phyloP scores from a whole-genome alignment of 2,888 invertebrate species.

The Melikaiella ostensackeni region DNA sequence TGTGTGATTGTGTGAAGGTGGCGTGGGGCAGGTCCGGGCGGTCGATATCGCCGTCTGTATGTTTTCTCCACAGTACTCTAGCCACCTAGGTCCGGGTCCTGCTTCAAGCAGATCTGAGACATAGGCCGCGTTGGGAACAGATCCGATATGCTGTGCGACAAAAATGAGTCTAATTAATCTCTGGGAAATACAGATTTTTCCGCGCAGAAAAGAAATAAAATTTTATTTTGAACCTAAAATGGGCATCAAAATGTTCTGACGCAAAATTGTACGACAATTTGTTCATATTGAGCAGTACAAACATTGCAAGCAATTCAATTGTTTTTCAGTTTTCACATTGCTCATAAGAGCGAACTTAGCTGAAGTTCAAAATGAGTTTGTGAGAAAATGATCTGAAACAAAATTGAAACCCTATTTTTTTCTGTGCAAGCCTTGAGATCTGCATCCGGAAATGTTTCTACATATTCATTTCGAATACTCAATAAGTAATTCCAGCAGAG shows the following conservation, averaged over 20 bases:
- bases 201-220: too few species aligned
- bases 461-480: background rate
- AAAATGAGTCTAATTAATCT: background rate
- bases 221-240: too few species aligned
- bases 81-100: slow-evolving; percentile 74
- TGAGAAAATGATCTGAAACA: too few species aligned
- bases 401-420: too few species aligned
- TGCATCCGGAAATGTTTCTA: background rate
- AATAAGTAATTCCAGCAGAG: background rate
- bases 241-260: too few species aligned
- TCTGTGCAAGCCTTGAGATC: background rate
- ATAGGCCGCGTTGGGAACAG: background rate
- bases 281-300: too few species aligned
- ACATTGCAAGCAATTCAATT: too few species aligned
- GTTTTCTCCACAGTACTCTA: slow-evolving; percentile 71
- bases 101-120: slow-evolving; percentile 46
- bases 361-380: too few species aligned
- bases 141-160: background rate
- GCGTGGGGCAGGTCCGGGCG: slow-evolving; percentile 80
- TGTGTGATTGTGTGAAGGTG: slow-evolving; percentile 74
- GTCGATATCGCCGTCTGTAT: slow-evolving; percentile 84
- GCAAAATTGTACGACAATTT: too few species aligned
- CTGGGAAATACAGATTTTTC: background rate
- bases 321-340: too few species aligned
- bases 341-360: too few species aligned